Conservation (phyloP, 2,888 invertebrate species). For the Rhamnusium bicolor region DNA sequence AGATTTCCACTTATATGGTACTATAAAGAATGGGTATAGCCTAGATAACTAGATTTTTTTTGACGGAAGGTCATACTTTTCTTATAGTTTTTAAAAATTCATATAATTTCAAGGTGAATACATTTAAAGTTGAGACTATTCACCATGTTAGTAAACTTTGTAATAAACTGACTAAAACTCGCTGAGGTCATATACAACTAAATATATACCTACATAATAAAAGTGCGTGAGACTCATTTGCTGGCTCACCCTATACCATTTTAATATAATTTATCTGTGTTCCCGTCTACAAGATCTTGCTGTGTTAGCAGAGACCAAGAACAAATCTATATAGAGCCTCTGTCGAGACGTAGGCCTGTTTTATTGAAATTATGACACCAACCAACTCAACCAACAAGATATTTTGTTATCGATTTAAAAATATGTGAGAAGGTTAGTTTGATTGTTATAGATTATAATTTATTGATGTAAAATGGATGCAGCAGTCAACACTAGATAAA, state of each 20-base stretch:
- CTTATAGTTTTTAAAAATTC: no score
- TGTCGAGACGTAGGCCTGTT: conserved; percentile 56
- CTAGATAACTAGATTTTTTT: no score
- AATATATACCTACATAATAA: no score
- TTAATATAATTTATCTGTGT: conserved; percentile 51
- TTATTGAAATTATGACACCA: conserved; percentile 53
- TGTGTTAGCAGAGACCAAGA: conserved; percentile 53
- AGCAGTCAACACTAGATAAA: not conserved
- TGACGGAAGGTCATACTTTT: no score
- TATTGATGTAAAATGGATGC: conserved; percentile 11
- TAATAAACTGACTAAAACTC: no score
- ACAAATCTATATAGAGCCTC: conserved; percentile 61
- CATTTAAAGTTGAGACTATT: no score
- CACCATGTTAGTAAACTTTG: no score
- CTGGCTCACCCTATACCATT: conserved; percentile 17
- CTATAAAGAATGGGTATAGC: no score
- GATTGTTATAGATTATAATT: conserved; percentile 16
- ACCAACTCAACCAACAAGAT: conserved; percentile 36
- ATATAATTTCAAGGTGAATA: no score
- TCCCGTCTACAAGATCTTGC: conserved; percentile 47
- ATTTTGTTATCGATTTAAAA: conserved; percentile 43
- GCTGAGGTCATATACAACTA: no score
- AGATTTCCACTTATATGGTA: no score
- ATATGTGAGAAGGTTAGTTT: conserved; percentile 35
- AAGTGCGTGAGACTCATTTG: not conserved